A percentile compares a stretch with the other conserved stretches of the same genome.
phyloP scores from a whole-genome alignment of 2,113 vertebrate genomes.

The Nerophis lumbriciformis region DNA sequence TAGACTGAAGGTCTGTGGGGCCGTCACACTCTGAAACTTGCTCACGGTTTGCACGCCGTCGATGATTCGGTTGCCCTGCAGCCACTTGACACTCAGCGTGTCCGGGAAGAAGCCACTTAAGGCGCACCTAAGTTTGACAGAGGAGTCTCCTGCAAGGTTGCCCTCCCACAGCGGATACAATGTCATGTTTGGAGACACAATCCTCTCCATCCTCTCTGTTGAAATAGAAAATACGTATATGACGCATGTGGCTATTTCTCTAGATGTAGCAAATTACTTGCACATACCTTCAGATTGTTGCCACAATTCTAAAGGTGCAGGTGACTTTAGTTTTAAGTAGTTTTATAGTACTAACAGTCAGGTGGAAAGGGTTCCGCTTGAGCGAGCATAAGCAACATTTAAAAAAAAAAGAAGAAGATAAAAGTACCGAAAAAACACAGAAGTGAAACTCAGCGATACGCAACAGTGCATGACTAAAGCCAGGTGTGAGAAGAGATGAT shows the following conservation, averaged over 20 bases:
- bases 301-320: slow-evolving; percentile 16
- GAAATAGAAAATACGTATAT: slow-evolving; percentile 17
- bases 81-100: slow-evolving; percentile 30
- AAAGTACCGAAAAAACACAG: slow-evolving; percentile 40
- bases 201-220: neutral
- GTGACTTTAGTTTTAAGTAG: slow-evolving; percentile 10
- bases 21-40: slow-evolving; percentile 7
- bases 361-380: slow-evolving; percentile 29
- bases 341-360: slow-evolving; percentile 7
- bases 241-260: too few relatives aligned
- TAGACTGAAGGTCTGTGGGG: slow-evolving; percentile 12
- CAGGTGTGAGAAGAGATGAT: slow-evolving; percentile 43
- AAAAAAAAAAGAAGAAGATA: slow-evolving; percentile 16
- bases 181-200: slow-evolving; percentile 37
- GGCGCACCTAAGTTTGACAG: slow-evolving; percentile 53
- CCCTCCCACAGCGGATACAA: slow-evolving; percentile 38
- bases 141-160: neutral
- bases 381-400: slow-evolving; percentile 41
- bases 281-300: slow-evolving; percentile 44
- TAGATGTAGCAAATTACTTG: neutral
- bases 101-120: slow-evolving; percentile 46
- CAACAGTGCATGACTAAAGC: slow-evolving; percentile 39
- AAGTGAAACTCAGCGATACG: slow-evolving; percentile 55
- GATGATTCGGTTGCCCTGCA: accelerated
- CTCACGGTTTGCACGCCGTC: accelerated